These are phyloP conservation scores for Noturus placidus DNA, from an alignment of 2,113 vertebrate species.

Conservation along the genomic window DNA sequence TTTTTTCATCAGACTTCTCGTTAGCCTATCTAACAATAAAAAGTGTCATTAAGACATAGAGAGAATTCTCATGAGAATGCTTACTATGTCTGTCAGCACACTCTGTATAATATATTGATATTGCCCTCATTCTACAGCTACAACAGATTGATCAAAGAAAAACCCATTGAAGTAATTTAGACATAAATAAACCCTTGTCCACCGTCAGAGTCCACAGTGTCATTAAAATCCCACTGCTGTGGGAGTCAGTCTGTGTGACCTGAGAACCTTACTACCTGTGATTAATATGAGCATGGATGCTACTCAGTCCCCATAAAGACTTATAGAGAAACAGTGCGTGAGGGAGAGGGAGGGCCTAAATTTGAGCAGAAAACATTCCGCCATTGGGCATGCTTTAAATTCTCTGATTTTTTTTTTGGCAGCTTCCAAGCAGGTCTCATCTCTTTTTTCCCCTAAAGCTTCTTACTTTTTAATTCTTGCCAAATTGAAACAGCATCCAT, in stretches of 20 bases:
- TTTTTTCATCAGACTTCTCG: background rate
- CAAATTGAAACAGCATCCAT: conserved; percentile 72
- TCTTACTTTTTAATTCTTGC: conserved; percentile 65
- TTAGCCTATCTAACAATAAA: background rate
- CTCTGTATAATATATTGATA: background rate
- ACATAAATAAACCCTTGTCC: background rate
- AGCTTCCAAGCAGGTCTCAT: conserved; percentile 67
- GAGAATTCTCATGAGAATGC: background rate
- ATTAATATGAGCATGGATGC: conserved; percentile 31
- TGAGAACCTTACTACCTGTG: conserved; percentile 45
- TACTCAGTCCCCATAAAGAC: background rate
- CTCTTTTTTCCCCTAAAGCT: conserved; percentile 62
- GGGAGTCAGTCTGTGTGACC: conserved; percentile 38
- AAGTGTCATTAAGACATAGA: background rate
- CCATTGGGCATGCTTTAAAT: conserved; percentile 72
- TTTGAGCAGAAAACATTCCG: conserved; percentile 69
- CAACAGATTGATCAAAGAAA: background rate
- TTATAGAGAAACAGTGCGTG: background rate
- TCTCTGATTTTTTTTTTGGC: conserved; percentile 63
- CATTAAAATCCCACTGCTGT: background rate
- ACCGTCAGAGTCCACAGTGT: background rate
- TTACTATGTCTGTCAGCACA: background rate
- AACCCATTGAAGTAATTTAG: background rate
- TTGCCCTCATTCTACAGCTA: background rate
- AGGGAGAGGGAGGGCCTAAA: conserved; percentile 54